Conservation (phyloP, 2,888 invertebrate genomes). For the Oscheius sp. region DNA sequence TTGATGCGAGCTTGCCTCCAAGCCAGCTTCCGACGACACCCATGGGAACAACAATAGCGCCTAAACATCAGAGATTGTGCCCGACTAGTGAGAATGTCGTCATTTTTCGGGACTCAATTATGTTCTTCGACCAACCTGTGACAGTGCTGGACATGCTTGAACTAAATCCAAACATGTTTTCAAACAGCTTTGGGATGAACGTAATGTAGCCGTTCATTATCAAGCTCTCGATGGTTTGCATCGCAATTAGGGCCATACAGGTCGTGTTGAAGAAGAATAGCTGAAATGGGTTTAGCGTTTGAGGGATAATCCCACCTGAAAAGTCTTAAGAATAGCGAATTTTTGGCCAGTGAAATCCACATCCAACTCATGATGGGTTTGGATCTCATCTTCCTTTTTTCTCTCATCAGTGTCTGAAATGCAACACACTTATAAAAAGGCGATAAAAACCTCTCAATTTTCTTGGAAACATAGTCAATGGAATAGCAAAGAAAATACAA, state of each 20-base stretch:
- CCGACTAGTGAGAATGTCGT: too few relatives aligned
- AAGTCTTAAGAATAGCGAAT: conserved; percentile 47
- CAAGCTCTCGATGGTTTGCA: conserved; percentile 55
- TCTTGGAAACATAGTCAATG: conserved; percentile 70
- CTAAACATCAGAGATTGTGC: conserved; percentile 34
- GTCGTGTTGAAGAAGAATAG: conserved; percentile 49
- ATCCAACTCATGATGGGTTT: conserved; percentile 44
- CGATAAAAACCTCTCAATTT: conserved; percentile 61
- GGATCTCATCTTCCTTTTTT: conserved; percentile 46
- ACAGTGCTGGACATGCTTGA: conserved; percentile 46
- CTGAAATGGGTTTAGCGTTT: conserved; percentile 27
- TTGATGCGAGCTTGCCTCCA: conserved; percentile 42
- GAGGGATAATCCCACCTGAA: conserved; percentile 30
- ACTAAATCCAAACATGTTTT: conserved; percentile 56
- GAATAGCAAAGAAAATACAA: conserved; percentile 70
- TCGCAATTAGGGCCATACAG: conserved; percentile 48
- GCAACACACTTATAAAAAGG: neutral
- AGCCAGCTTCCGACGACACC: conserved; percentile 47
- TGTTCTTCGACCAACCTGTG: conserved; percentile 37
- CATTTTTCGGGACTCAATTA: neutral
- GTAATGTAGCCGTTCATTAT: conserved; percentile 63
- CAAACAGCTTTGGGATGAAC: conserved; percentile 61
- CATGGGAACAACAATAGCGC: conserved; percentile 54
- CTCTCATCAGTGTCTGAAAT: conserved; percentile 46
- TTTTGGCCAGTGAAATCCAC: conserved; percentile 54